phyloP scores from a whole-genome alignment of 2,888 invertebrate genomes.

The Arctia plantaginis region DNA sequence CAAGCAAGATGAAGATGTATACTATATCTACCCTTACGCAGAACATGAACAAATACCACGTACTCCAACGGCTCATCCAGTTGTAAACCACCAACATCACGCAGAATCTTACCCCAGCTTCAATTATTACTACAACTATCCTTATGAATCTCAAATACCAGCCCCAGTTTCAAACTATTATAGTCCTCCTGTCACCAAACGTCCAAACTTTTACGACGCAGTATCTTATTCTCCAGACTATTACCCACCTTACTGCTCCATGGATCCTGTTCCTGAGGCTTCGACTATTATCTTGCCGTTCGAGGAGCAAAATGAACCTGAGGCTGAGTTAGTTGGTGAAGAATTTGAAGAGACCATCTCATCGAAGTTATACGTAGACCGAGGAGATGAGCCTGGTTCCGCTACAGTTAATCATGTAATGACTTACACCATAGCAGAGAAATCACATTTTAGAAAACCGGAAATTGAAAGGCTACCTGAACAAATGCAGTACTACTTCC shows the following conservation, averaged over 20 bases:
- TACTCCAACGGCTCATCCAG: slow-evolving; percentile 23
- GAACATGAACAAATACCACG: slow-evolving; percentile 36
- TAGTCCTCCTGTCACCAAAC: slow-evolving; percentile 64
- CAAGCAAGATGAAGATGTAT: slow-evolving; percentile 27
- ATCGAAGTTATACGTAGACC: slow-evolving; percentile 73
- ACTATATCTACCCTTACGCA: slow-evolving; percentile 53
- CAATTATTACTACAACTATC: slow-evolving; percentile 58
- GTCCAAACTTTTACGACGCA: slow-evolving; percentile 72
- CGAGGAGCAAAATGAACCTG: slow-evolving; percentile 63
- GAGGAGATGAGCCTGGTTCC: slow-evolving; percentile 73
- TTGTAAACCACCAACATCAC: slow-evolving; percentile 49
- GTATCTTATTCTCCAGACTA: slow-evolving; percentile 68
- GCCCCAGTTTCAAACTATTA: slow-evolving; percentile 60
- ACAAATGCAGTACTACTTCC: slow-evolving; percentile 80
- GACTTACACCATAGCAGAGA: slow-evolving; percentile 78
- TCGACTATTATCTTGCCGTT: slow-evolving; percentile 52
- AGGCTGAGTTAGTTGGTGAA: slow-evolving; percentile 75
- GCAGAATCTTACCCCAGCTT: slow-evolving; percentile 52
- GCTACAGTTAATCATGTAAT: slow-evolving; percentile 78
- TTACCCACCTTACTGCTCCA: slow-evolving; percentile 61
- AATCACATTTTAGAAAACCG: slow-evolving; percentile 75
- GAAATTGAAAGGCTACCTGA: slow-evolving; percentile 75
- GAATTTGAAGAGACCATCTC: slow-evolving; percentile 78
- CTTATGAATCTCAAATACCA: slow-evolving; percentile 67
- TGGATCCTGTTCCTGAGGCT: slow-evolving; percentile 66